Base-by-base conservation (phyloP, 2,113 vertebrate genomes). In the Menidia beryllina region DNA sequence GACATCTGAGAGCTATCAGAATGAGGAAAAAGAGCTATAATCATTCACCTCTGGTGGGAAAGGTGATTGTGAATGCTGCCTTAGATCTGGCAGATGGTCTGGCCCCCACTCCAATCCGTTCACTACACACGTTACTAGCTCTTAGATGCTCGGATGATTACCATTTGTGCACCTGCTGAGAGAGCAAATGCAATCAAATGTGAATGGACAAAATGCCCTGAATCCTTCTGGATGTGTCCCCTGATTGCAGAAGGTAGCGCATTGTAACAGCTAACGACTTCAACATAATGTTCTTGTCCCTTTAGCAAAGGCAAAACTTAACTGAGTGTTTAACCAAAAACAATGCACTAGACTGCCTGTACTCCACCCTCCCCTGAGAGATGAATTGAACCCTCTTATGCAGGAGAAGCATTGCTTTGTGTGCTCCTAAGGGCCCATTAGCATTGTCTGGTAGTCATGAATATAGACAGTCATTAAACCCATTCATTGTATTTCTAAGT, bases 21-120 rank as follows among this genome's bases (percentile, higher is more conserved):
- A 60, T 26, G 23, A 41, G 57, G 73, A 25, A 53, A 73, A 45
- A 27, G 8, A 51, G 55, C 38, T 47, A 76, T 65, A 62, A 83
- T 57, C 51, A 19, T 27, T 47, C 48, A 72, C 43, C 57, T 72
- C 68, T 67, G 55, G 38, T 64, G 57, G 49, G 61, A 58, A 54
- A 66, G 38, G 7, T 49, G 2, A 55, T 81, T 82, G 60, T 6
- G 13, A 65, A 63, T 69, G 75, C 19, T 39, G 52, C 26, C 26
- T 64, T n/a, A 70, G 57, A 69, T 74, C 52, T 47, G 55, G 57
- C 80, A 85, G 79, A 81, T 85, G 79, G 66, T 70, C 65, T 61
- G 24, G 0, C 57, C 34, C 8, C 0, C 10, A 8, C 53, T 10
- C 30, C 30, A n/a, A 30, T 50, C 58, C 24, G 38, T 55, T 47